phyloP scores from a whole-genome alignment of 2,888 invertebrate genomes.

The Drosophila borborema region DNA sequence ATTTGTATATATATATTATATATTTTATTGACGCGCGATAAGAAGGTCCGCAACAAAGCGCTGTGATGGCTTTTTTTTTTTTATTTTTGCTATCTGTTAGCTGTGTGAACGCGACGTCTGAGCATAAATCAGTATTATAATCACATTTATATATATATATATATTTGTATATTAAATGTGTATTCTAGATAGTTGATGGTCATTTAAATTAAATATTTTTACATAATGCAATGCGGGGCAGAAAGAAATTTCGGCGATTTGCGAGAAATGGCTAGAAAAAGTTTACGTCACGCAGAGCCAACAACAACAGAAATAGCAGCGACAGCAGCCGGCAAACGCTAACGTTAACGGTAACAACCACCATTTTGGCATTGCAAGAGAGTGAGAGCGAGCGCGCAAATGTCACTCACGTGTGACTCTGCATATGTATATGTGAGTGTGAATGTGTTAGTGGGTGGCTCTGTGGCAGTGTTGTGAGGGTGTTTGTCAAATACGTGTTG shows the following conservation, averaged over 20 bases:
- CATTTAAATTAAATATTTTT: conserved; percentile 41
- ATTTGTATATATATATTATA: conserved; percentile 12
- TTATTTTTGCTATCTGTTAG: conserved; percentile 40
- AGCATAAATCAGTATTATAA: conserved; percentile 61
- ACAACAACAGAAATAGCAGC: conserved; percentile 19
- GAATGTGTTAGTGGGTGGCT: conserved; percentile 18
- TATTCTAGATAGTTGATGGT: conserved; percentile 34
- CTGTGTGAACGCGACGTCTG: conserved; percentile 8
- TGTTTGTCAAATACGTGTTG: conserved; percentile 36
- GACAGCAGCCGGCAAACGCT: conserved; percentile 66
- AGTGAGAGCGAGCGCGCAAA: conserved; percentile 27
- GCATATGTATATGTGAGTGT: not conserved
- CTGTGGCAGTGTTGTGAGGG: conserved; percentile 41
- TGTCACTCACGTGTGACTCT: conserved; percentile 41
- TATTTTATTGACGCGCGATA: conserved; percentile 48
- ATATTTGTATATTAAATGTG: not conserved
- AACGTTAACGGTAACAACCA: conserved; percentile 73
- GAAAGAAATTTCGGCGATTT: conserved; percentile 7
- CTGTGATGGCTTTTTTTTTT: conserved; percentile 18
- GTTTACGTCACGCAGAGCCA: conserved; percentile 53
- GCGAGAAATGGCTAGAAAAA: conserved; percentile 35
- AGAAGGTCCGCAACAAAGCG: conserved; percentile 28
- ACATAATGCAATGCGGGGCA: conserved; percentile 40
- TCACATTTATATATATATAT: conserved; percentile 19
- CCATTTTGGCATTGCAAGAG: conserved; percentile 46